Conservation (phyloP, 2,797 vertebrate genomes). For the Platyrinchus mystaceus region DNA sequence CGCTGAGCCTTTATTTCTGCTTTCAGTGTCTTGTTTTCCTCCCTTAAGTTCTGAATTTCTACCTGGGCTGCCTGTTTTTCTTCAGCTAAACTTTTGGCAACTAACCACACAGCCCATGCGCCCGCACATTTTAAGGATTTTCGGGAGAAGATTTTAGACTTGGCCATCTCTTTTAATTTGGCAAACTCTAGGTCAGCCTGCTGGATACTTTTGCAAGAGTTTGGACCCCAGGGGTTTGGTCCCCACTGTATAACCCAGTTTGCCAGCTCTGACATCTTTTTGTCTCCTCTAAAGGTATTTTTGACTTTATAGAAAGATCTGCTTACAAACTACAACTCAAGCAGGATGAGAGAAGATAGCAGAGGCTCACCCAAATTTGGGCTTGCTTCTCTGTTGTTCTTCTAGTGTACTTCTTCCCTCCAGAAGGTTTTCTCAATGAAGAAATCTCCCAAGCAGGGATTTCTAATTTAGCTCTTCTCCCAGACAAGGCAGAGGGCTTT, state of each 20-base stretch:
- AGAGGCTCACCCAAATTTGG: not conserved
- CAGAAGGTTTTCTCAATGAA: not conserved
- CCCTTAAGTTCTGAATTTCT: slow-evolving; percentile 34
- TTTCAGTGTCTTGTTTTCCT: slow-evolving; percentile 29
- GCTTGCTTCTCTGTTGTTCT: not conserved
- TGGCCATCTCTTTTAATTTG: slow-evolving; percentile 19
- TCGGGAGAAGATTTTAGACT: slow-evolving; percentile 30
- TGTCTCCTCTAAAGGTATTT: not conserved
- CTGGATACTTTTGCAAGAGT: slow-evolving; percentile 52
- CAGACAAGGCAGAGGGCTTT: not conserved
- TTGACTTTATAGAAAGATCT: not conserved
- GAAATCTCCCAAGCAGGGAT: not conserved
- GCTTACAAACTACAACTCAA: not conserved
- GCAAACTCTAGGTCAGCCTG: slow-evolving; percentile 49
- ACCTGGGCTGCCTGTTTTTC: slow-evolving; percentile 18
- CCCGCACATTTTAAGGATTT: slow-evolving; percentile 52
- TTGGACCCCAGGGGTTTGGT: slow-evolving; percentile 37
- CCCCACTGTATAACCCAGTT: slow-evolving; percentile 56
- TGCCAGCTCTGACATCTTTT: slow-evolving; percentile 32
- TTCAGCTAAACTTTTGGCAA: slow-evolving; percentile 19
- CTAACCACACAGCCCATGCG: slow-evolving; percentile 47
- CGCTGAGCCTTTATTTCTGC: slow-evolving; percentile 23
- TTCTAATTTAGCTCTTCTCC: not conserved
- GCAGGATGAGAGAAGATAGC: not conserved
- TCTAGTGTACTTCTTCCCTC: not conserved